Evolutionary conservation across 2,888 invertebrate species (phyloP).

Genomic region (Cephonodes hylas): DNA sequence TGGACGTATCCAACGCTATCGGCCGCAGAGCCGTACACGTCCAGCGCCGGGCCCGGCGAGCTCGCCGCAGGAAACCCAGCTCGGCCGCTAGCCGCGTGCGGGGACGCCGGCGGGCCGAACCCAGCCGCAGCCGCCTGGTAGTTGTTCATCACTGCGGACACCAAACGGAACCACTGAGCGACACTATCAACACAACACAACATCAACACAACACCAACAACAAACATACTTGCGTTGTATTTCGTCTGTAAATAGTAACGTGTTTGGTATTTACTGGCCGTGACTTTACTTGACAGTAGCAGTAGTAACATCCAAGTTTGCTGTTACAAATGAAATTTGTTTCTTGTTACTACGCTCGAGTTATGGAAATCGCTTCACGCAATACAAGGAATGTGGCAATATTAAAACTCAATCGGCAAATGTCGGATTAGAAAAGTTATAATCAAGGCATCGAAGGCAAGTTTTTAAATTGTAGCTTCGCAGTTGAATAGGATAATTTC

Average conservation of each 20-base stretch:
- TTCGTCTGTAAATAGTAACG: background rate
- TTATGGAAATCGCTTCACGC: background rate
- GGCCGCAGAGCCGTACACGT: slow-evolving; percentile 95
- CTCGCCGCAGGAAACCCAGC: slow-evolving; percentile 94
- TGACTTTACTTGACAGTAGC: background rate
- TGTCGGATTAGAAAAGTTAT: slow-evolving; percentile 3
- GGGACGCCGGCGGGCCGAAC: slow-evolving; percentile 91
- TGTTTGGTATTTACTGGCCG: background rate
- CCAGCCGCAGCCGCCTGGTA: slow-evolving; percentile 93
- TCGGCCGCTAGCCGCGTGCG: slow-evolving; percentile 86
- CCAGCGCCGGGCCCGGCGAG: slow-evolving; percentile 95
- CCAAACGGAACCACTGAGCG: background rate
- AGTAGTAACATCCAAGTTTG: background rate
- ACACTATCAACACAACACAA: background rate
- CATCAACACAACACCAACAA: background rate
- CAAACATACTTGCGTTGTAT: background rate
- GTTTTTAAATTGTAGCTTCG: background rate
- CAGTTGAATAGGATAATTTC: background rate
- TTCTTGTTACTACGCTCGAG: background rate
- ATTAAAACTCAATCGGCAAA: slow-evolving; percentile 17
- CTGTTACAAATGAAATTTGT: background rate
- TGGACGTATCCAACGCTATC: slow-evolving; percentile 97
- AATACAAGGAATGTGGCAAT: background rate
- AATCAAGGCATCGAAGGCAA: background rate
- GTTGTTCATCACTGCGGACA: slow-evolving; percentile 95